These are phyloP conservation scores for Nemurella pictetii DNA, from an alignment of 2,888 invertebrate genomes.

Conservation along the genomic window DNA sequence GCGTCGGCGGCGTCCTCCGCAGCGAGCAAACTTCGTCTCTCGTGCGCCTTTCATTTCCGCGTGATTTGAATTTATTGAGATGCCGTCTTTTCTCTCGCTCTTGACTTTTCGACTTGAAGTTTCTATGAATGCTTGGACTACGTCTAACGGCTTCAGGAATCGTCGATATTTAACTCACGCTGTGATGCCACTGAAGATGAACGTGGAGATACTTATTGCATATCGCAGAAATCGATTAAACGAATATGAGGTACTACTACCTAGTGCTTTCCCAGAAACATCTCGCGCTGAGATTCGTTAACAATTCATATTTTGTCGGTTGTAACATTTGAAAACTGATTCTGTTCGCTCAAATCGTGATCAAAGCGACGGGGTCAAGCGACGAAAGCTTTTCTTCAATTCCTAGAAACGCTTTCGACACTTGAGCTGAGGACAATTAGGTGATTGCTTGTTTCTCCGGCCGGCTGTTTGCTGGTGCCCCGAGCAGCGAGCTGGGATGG, in stretches of 20 bases:
- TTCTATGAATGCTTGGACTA: constrained; percentile 24
- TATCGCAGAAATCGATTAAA: not conserved
- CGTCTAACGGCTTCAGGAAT: not conserved
- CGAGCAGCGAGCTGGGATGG: not conserved
- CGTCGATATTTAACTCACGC: not conserved
- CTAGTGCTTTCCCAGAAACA: too few species aligned
- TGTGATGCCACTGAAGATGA: not conserved
- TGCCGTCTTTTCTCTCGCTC: constrained; percentile 12
- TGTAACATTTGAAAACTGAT: not conserved
- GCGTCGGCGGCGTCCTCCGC: not conserved
- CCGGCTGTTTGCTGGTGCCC: not conserved
- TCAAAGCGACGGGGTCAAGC: not conserved
- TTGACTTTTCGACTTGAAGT: not conserved
- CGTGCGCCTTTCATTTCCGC: constrained; percentile 29
- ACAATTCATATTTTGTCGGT: not conserved
- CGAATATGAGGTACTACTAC: not conserved
- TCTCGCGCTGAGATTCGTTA: too few species aligned
- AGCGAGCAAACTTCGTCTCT: constrained; percentile 26
- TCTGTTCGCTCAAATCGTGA: not conserved
- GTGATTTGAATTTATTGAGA: constrained; percentile 31
- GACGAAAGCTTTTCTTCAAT: not conserved
- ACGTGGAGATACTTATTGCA: not conserved
- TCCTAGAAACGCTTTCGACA: not conserved
- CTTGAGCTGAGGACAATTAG: not conserved
- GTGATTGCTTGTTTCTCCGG: not conserved